These are phyloP conservation scores for Antennarius striatus DNA, from an alignment of 2,113 vertebrate genomes.

Conservation along the genomic window DNA sequence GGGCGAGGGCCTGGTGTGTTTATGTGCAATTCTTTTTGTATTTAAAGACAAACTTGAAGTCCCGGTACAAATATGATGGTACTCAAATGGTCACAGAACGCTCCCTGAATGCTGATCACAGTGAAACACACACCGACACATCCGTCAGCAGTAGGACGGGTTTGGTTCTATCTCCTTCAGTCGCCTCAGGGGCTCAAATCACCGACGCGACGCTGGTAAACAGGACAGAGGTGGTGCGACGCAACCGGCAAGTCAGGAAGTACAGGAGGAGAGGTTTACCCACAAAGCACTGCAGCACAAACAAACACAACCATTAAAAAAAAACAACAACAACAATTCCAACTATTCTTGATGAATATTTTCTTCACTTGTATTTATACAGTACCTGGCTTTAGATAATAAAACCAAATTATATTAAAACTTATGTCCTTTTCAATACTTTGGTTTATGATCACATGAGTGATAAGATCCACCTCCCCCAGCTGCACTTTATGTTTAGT, in stretches of 20 bases:
- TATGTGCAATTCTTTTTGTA: neutral
- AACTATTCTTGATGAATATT: too few species aligned
- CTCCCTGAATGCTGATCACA: neutral
- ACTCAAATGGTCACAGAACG: too few species aligned
- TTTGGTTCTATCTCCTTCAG: neutral
- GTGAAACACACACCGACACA: too few species aligned
- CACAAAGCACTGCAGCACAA: constrained; percentile 2
- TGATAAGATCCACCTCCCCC: too few species aligned
- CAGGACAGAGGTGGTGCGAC: constrained; percentile 30
- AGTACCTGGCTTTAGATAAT: too few species aligned
- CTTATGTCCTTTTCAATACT: too few species aligned
- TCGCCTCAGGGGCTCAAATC: neutral
- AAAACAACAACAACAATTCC: too few species aligned
- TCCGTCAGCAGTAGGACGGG: neutral
- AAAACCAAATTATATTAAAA: too few species aligned
- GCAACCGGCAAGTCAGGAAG: constrained; percentile 3
- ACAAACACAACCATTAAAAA: neutral
- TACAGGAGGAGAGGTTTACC: neutral
- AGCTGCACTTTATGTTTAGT: too few species aligned
- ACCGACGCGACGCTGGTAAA: constrained; percentile 26
- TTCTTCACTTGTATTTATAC: too few species aligned
- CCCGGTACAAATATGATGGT: neutral
- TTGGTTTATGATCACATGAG: too few species aligned
- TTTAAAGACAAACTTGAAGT: neutral
- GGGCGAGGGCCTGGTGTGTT: constrained; percentile 19